A percentile compares a stretch with the other conserved stretches of the same genome.
Evolutionary conservation across 2,113 vertebrate species (phyloP).

Genomic region (Mirounga angustirostris): DNA sequence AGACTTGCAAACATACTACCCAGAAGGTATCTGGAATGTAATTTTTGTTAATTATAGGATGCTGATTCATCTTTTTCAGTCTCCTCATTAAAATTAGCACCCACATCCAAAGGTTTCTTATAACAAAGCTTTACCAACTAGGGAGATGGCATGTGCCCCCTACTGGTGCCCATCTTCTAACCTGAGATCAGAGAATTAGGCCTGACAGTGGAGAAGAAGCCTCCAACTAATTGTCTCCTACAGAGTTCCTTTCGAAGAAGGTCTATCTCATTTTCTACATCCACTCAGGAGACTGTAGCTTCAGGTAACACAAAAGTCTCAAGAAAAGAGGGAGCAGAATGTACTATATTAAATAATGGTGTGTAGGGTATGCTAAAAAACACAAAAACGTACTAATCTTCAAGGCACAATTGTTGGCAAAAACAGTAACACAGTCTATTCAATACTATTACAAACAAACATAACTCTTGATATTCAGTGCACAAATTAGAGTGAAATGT

Average conservation of each 20-base stretch:
- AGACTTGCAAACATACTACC: neutral
- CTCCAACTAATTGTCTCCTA: neutral
- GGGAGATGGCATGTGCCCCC: neutral
- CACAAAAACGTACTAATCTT: neutral
- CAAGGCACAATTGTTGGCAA: neutral
- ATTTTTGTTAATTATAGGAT: neutral
- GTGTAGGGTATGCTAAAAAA: neutral
- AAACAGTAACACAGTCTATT: neutral
- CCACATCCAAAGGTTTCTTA: neutral
- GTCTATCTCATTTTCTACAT: neutral
- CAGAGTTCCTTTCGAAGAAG: neutral
- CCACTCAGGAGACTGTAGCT: neutral
- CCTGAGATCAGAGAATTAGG: neutral
- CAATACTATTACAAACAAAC: neutral
- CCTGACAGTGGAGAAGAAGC: neutral
- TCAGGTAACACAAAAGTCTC: neutral
- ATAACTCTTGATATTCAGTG: neutral
- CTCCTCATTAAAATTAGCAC: neutral
- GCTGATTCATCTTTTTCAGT: neutral
- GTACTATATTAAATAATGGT: neutral
- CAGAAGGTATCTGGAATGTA: neutral
- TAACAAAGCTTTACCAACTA: neutral
- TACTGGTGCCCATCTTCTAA: neutral
- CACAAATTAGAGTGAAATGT: neutral
- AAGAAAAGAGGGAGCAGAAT: neutral